phyloP scores from a whole-genome alignment of 1,140 invertebrate species.

The Paracyclopina nana region DNA sequence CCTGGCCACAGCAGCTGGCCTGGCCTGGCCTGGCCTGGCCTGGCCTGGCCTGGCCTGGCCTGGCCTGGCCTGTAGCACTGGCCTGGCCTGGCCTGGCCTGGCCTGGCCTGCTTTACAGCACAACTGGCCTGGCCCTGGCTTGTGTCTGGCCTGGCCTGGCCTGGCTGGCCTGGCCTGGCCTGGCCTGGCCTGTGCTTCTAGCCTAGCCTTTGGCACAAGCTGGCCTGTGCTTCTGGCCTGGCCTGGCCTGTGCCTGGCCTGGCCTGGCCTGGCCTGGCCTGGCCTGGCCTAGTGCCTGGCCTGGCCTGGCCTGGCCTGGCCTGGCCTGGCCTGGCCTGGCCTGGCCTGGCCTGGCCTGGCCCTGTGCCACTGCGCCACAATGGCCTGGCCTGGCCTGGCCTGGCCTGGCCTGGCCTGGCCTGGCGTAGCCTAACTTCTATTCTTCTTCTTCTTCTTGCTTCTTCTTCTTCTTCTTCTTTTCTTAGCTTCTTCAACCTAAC shows the following conservation, averaged over 20 bases:
- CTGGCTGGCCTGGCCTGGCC: no score
- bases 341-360: conserved; percentile 22
- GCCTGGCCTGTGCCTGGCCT: conserved; percentile 20
- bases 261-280: conserved; percentile 21
- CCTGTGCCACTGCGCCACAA: conserved; percentile 19
- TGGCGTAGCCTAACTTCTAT: conserved; percentile 18
- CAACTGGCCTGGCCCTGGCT: conserved; percentile 20
- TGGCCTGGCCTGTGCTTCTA: conserved; percentile 20
- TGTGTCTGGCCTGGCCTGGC: conserved; percentile 20
- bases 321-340: conserved; percentile 21
- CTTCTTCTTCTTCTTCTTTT: no score
- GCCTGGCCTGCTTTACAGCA: conserved; percentile 19
- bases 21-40: conserved; percentile 21
- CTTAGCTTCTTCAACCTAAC: conserved; percentile 18
- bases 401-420: conserved; percentile 18
- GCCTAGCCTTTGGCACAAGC: conserved; percentile 17
- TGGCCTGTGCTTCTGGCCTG: conserved; percentile 19
- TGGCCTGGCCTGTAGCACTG: conserved; percentile 21
- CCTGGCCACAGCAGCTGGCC: conserved; percentile 20
- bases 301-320: conserved; percentile 21
- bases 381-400: conserved; percentile 14
- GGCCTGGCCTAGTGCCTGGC: conserved; percentile 19
- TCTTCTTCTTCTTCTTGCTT: conserved; percentile 19
- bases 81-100: conserved; percentile 19
- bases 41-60: conserved; percentile 21